Evolutionary conservation across 1,140 invertebrate species (phyloP), one percentile per base, ranked within the genome.

Genomic region (Drosophila erecta): DNA sequence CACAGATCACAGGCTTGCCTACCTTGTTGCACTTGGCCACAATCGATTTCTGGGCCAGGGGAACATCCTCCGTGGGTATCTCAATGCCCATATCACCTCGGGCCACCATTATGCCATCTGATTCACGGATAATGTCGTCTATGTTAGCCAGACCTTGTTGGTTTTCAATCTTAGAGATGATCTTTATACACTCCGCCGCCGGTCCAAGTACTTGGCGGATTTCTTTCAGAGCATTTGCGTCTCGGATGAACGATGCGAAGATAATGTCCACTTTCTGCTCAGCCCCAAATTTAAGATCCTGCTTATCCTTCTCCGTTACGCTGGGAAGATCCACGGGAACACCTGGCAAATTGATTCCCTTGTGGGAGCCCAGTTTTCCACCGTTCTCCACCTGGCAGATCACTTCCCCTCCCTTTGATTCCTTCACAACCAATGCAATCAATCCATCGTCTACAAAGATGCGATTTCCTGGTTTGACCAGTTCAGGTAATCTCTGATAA

Each of bases 161-260:
- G 92, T 98, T 99, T 92, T 99, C 98, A 80, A 99, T 98, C 93
- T 99, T 99, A 40, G 98, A 96, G 84, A 99, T 98, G 67, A 99
- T 96, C 84, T 96, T 95, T 54, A 99, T 99, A 62, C 97, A 95
- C 89, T 97, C 97, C 8, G 98, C 98, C 87, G 97, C 95, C 46
- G 97, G 95, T 37, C 98, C 98, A 33, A 99, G 93, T 80, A 99
- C 95, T 27, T 93, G 89, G 20, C 98, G 95, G 67, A 99, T 99
- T 91, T 98, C 97, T 2, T 94, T 92, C 14, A 99, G 93, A n/a
- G 97, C 98, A 1, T 94, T 94, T 8, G 96, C 98, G 92, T 97
- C 96, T 75, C 98, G 95, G 81, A 99, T 99, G 92, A 99, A 99
- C 0, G 98, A 99, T 0, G 98, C 99, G 92, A 99, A 99, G 53